These are phyloP conservation scores for Syngnathus acus DNA, from an alignment of 2,797 vertebrate species.

Conservation along the genomic window DNA sequence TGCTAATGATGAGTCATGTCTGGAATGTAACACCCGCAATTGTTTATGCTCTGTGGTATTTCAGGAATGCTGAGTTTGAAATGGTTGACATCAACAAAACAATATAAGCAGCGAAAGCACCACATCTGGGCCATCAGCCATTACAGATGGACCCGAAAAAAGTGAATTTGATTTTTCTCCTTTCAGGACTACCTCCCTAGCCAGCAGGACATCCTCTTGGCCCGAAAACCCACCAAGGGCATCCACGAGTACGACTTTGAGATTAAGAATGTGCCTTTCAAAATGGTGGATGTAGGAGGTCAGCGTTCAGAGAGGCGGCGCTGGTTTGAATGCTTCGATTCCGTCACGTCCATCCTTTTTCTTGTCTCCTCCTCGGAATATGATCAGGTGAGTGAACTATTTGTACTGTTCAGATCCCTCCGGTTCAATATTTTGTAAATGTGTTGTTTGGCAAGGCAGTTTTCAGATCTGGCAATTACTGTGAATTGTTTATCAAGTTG, in stretches of 20 bases:
- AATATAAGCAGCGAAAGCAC: not conserved
- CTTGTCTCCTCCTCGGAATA: constrained; percentile 95
- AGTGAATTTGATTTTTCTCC: constrained; percentile 5
- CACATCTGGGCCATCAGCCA: not conserved
- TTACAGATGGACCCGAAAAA: not conserved
- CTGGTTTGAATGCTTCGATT: constrained; percentile 98
- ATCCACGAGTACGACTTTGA: constrained; percentile 97
- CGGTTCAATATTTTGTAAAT: no score
- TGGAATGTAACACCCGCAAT: constrained; percentile 25
- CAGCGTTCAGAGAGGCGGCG: constrained; percentile 90
- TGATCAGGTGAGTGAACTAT: constrained; percentile 72
- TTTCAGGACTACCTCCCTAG: constrained; percentile 87
- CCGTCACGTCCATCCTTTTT: constrained; percentile 93
- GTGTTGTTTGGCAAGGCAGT: no score
- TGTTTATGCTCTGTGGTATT: constrained; percentile 32
- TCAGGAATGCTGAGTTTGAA: constrained; percentile 23
- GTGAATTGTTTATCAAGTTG: no score
- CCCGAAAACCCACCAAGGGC: constrained; percentile 91
- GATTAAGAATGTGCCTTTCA: constrained; percentile 95
- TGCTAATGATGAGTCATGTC: constrained; percentile 17
- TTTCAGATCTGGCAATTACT: no score
- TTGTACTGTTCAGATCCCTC: no score
- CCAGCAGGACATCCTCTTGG: constrained; percentile 92
- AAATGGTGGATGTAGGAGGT: constrained; percentile 96
- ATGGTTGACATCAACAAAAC: constrained; percentile 14